phyloP scores from a whole-genome alignment of 2,797 vertebrate species.

The Macroramphosus scolopax region DNA sequence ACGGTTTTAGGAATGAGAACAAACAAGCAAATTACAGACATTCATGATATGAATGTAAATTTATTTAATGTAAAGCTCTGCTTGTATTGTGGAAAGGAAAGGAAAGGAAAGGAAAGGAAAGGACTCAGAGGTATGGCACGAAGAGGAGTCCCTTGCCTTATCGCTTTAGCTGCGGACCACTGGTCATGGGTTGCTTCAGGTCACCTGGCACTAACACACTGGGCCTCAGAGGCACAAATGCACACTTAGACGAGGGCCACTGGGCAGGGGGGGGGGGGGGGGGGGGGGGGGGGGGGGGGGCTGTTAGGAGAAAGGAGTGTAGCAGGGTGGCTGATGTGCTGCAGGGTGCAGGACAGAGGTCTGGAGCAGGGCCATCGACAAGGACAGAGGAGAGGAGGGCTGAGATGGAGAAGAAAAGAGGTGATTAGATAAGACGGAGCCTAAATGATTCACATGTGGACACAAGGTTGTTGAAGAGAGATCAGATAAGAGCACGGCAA shows the following conservation, averaged over 20 bases:
- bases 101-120: conserved; percentile 17
- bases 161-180: conserved; percentile 57
- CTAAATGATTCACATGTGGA: conserved; percentile 6
- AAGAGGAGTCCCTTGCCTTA: conserved; percentile 45
- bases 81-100: too few relatives aligned
- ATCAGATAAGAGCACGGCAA: too few relatives aligned
- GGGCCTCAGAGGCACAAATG: conserved; percentile 50
- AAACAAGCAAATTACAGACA: too few relatives aligned
- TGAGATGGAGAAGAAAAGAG: conserved; percentile 9
- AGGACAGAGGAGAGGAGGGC: conserved; percentile 19
- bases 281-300: conserved; percentile 7
- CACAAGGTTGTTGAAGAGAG: conserved; percentile 12
- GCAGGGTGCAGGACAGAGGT: conserved; percentile 33
- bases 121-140: conserved; percentile 15
- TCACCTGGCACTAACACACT: conserved; percentile 65
- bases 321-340: conserved; percentile 18
- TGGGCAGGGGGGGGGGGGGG: conserved; percentile 31
- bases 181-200: conserved; percentile 53
- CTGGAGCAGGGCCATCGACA: too few relatives aligned
- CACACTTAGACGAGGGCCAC: conserved; percentile 62
- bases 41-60: too few relatives aligned
- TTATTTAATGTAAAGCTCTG: too few relatives aligned
- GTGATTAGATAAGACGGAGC: conserved; percentile 25
- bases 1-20: too few relatives aligned
- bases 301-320: conserved; percentile 20